Conservation (phyloP, 64 coral and sea anemone species). For the Pocillopora verrucosa region DNA sequence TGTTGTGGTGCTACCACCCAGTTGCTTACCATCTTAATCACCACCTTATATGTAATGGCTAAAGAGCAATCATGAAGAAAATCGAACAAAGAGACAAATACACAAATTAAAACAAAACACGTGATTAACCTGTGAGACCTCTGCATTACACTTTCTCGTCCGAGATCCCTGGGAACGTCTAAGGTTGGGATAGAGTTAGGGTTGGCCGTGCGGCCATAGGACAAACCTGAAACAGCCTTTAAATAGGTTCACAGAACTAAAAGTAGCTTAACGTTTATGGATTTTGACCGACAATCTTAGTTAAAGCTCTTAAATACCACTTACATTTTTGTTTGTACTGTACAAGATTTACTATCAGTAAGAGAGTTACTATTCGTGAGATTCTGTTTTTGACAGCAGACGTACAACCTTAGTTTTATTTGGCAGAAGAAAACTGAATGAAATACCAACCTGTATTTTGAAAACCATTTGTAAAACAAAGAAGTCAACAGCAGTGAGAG, state of each 20-base stretch:
- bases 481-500: slow-evolving; percentile 93
- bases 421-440: neutral
- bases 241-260: no score
- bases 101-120: neutral
- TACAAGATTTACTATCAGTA: neutral
- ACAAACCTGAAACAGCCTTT: no score
- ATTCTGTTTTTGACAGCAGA: neutral
- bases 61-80: neutral
- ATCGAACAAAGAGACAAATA: neutral
- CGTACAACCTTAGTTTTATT: neutral
- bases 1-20: slow-evolving; percentile 84
- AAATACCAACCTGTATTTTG: slow-evolving; percentile 70
- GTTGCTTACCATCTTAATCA: slow-evolving; percentile 88
- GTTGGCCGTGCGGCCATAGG: no score
- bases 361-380: no score
- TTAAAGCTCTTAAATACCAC: no score
- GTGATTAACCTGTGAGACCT: no score
- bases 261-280: no score
- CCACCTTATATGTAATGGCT: slow-evolving; percentile 95
- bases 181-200: no score
- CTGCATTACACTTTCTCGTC: no score
- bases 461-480: slow-evolving; percentile 99
- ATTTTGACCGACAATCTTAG: no score
- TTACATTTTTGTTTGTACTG: no score
- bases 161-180: no score